Evolutionary conservation across 1,140 invertebrate genomes (phyloP).

Genomic region (Drosophila ambigua): DNA sequence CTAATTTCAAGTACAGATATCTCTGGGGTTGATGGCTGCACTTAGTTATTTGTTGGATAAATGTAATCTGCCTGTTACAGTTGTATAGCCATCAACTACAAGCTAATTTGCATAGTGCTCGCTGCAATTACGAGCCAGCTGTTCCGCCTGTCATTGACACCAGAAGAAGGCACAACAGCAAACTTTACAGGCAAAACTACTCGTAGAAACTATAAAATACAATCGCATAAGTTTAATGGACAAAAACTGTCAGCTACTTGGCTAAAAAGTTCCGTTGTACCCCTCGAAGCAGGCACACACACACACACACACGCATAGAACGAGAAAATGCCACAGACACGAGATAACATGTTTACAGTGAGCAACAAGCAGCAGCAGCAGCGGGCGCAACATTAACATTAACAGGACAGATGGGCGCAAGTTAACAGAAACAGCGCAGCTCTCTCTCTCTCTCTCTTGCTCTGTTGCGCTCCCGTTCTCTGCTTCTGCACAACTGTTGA

Average conservation of each 20-base stretch:
- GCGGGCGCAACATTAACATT: constrained; percentile 19
- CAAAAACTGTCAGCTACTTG: constrained; percentile 65
- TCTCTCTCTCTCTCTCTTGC: neutral
- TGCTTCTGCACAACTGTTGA: constrained; percentile 62
- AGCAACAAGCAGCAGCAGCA: constrained; percentile 28
- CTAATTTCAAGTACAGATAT: no score
- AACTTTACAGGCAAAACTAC: constrained; percentile 41
- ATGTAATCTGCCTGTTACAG: no score
- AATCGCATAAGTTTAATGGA: constrained; percentile 64
- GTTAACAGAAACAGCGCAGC: constrained; percentile 37
- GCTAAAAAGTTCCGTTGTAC: constrained; percentile 58
- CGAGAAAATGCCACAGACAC: constrained; percentile 11
- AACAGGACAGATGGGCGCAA: neutral
- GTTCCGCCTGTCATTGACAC: constrained; percentile 65
- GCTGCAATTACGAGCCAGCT: no score
- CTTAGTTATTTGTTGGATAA: constrained; percentile 49
- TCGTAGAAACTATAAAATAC: constrained; percentile 32
- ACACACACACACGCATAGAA: constrained; percentile 1
- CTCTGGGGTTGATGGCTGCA: constrained; percentile 25
- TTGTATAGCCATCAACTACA: no score
- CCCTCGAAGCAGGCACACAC: constrained; percentile 31
- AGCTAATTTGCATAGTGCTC: no score
- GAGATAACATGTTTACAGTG: constrained; percentile 1
- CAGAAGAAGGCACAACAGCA: constrained; percentile 41
- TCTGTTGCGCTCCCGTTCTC: constrained; percentile 13